phyloP scores from a whole-genome alignment of 2,888 invertebrate genomes.

The Zygaena filipendulae region DNA sequence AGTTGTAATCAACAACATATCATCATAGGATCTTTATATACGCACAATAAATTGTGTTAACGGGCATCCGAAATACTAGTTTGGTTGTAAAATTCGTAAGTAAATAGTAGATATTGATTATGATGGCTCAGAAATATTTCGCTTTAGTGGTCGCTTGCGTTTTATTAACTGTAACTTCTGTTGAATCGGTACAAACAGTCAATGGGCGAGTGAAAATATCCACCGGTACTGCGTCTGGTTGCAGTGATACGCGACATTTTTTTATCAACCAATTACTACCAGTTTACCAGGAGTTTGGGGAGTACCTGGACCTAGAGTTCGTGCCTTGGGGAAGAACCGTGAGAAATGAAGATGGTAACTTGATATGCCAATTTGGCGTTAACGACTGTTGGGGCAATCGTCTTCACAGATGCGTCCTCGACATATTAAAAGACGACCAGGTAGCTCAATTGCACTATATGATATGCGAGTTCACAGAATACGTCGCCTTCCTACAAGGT shows the following conservation, averaged over 20 bases:
- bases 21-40: too few species aligned
- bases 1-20: too few species aligned
- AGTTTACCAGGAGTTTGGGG: conserved; percentile 31
- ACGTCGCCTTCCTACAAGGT: conserved; percentile 25
- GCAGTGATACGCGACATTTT: conserved; percentile 37
- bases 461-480: conserved; percentile 42
- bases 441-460: conserved; percentile 42
- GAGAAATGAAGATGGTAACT: conserved; percentile 23
- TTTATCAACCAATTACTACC: conserved; percentile 28
- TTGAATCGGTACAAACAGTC: conserved; percentile 23
- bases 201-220: conserved; percentile 44
- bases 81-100: not conserved
- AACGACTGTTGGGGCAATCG: conserved; percentile 54
- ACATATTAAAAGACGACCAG: conserved; percentile 31
- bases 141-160: not conserved
- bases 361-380: conserved; percentile 35
- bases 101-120: not conserved
- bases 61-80: not conserved
- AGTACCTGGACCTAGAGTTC: conserved; percentile 43
- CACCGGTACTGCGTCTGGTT: conserved; percentile 40
- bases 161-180: not conserved
- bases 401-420: conserved; percentile 43
- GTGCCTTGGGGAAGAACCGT: conserved; percentile 52
- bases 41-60: not conserved
- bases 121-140: not conserved